Percentiles rank a stretch among this genome's conserved stretches.
Evolutionary conservation across 2,888 invertebrate species (phyloP).

Genomic region (Unio delphinus): DNA sequence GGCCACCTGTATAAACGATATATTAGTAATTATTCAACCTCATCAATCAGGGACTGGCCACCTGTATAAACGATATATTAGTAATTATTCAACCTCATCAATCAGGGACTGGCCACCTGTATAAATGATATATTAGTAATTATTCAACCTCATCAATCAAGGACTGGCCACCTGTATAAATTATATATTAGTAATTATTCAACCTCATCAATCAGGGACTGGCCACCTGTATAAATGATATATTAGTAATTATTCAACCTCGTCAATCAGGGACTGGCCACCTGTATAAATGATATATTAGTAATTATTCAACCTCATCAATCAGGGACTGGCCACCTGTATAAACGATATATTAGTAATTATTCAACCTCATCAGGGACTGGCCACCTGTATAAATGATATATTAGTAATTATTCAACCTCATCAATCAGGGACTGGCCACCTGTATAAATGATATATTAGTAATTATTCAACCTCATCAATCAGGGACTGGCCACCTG

Average conservation of each 20-base stretch:
- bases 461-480: too few species aligned
- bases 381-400: too few species aligned
- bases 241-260: constrained; percentile 2
- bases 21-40: constrained; percentile 2
- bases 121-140: constrained; percentile 1
- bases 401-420: too few species aligned
- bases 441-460: too few species aligned
- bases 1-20: constrained; percentile 39
- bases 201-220: constrained; percentile 3
- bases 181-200: background rate
- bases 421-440: too few species aligned
- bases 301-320: constrained; percentile 4
- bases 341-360: constrained; percentile 1
- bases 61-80: constrained; percentile 14
- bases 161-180: constrained; percentile 12
- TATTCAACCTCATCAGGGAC: constrained; percentile 1
- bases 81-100: constrained; percentile 4
- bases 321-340: constrained; percentile 10
- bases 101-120: constrained; percentile 10
- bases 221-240: constrained; percentile 14
- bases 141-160: constrained; percentile 1
- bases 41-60: background rate
- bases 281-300: constrained; percentile 14
- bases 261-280: background rate
- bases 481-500: too few species aligned